Evolutionary conservation across 1,140 invertebrate species (phyloP), one percentile per base, ranked within the genome.

Genomic region (Metaphire vulgaris): DNA sequence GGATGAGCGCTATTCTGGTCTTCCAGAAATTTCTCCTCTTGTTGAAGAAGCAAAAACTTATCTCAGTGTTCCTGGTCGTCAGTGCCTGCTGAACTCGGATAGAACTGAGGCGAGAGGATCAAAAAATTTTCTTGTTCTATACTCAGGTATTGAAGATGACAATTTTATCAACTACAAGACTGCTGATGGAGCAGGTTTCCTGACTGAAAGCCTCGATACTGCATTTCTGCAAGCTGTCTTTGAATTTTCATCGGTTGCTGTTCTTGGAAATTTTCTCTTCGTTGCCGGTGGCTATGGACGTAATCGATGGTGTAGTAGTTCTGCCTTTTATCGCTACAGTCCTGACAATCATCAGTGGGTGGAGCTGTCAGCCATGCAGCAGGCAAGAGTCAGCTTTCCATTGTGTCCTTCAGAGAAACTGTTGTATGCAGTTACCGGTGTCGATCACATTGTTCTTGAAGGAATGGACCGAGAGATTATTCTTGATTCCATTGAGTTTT

Each of bases 1-100:
- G 12, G 82, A 81, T 12, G 41, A 76, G 16, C 75, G 79, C n/a
- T 77, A 85, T 0, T n/a, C 80, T 6, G 72, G 80, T 21, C 77
- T 77, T 71, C 76, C 79, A 16, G 83, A 84, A 69, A 80, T 85
- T 2, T 76, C 78, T 29, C 80, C 83, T 28, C 79, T 77, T n/a
- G 79, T 86, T 30, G 82, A 84, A 71, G 81, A 82, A 74, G 84
- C 85, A 28, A 82, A 83, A 70, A 79, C 80, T 56, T 84, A 83
- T 77, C 76, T 78, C 31, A 74, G 80, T 31, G 81, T 82, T 67
- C 80, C 85, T 12, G 69, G 79, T 30, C 76, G 76, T 26, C 84
- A 85, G 70, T 83, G 82, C 76, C 74, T 85, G 70, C 77, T 76
- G 29, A 77, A 72, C 14, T 81, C 76, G 30, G 81, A 83, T 2